Conservation (phyloP, 2,888 invertebrate genomes). For the Stramonita haemastoma region DNA sequence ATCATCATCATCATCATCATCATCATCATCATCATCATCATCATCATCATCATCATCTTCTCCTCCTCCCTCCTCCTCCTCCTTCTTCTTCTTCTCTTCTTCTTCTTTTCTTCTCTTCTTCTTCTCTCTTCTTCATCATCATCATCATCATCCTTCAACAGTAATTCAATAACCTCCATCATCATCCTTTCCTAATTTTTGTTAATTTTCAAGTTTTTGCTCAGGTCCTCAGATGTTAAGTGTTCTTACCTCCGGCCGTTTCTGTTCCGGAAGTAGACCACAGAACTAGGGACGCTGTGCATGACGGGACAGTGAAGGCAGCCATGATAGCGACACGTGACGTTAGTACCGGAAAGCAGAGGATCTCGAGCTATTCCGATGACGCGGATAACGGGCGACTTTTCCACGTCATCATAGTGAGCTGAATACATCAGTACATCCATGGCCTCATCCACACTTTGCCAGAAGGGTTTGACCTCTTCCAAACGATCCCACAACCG, state of each 20-base stretch:
- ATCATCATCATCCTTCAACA: too few relatives aligned
- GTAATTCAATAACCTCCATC: background rate
- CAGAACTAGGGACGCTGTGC: background rate
- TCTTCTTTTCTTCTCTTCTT: background rate
- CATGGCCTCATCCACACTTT: constrained; percentile 3
- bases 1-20: too few relatives aligned
- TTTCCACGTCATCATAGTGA: constrained; percentile 31
- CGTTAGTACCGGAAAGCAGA: background rate
- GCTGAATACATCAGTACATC: constrained; percentile 17
- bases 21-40: too few relatives aligned
- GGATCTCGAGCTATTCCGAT: constrained; percentile 16
- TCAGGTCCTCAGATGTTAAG: background rate
- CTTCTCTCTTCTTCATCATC: background rate
- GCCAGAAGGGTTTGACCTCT: background rate
- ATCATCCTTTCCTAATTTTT: background rate
- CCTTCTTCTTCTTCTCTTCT: background rate
- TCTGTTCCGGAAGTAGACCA: constrained; percentile 4
- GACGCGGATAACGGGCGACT: background rate
- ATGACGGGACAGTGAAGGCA: background rate
- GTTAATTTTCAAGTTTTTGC: background rate
- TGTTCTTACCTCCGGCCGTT: constrained; percentile 10
- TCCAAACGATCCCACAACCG: background rate
- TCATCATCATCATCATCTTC: too few relatives aligned
- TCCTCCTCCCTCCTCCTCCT: background rate
- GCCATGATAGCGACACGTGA: constrained; percentile 1